Base-by-base conservation (phyloP, 2,113 vertebrate species). In the Pyrgilauda ruficollis region DNA sequence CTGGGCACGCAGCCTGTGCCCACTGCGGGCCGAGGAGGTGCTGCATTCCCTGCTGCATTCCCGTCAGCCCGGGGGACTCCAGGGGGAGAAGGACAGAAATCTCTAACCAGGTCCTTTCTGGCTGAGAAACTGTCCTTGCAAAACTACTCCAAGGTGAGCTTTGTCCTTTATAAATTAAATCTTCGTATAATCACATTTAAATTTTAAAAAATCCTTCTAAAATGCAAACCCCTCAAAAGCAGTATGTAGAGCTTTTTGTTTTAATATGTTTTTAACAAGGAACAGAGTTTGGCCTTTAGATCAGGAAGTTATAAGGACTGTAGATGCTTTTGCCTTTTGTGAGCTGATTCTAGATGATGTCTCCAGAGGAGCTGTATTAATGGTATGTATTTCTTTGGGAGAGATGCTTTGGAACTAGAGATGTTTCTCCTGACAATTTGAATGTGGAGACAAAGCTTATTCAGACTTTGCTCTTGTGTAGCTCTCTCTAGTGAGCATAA, bases 1-100 rank as follows among this genome's bases (percentile, higher is more conserved):
- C 31, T 14, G 26, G 15, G 6, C 0, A 0, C 0, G 3, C 64
- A 26, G 52, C 46, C 35, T 7, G 21, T 14, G 17, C 72, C 53
- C 10, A 2, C 2, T 41, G 28, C 0, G 0, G 22, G 22, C 30
- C 0, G 1, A 30, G 33, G 33, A 27, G 37, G 12, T 21, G n/a
- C n/a, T 55, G 39, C 13, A 0, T 43, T 50, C 37, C 27, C 0
- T 21, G n/a, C 33, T 61, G 46, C 14, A 0, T 39, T 50, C 31
- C 27, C 0, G 0, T 18, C 49, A 37, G 43, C 59, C n/a, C 1
- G 1, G 30, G 24, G 18, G 3, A 4, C 19, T 73, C 24, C 23
- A 7, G 23, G 22, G 43, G 37, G 5, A 13, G 23, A 55, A 20
- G 15, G 21, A 62, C 30, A 24, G 8, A 20, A 18, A 6, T 49